A percentile compares a stretch with the other conserved stretches of the same genome.
Conservation (phyloP, 2,113 vertebrate species). For the Hymenochirus boettgeri region DNA sequence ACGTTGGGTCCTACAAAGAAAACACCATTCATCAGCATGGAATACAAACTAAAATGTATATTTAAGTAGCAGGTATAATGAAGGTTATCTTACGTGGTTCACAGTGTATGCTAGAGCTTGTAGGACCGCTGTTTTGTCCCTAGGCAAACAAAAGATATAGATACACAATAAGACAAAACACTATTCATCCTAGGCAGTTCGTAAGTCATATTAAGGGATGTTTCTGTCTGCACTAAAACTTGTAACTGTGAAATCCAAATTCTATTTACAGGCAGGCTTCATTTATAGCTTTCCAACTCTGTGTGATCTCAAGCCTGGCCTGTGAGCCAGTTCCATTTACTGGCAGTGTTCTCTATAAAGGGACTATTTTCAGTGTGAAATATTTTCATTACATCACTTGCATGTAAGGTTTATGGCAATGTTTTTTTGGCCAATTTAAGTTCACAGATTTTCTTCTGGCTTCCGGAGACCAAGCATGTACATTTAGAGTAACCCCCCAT, state of each 20-base stretch:
- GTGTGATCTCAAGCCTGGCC: no score
- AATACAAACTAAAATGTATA: not conserved
- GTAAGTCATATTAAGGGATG: not conserved
- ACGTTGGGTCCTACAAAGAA: constrained; percentile 76
- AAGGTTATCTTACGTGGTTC: constrained; percentile 67
- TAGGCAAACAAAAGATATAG: constrained; percentile 47
- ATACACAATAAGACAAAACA: no score
- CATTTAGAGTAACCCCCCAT: no score
- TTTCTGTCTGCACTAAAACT: not conserved
- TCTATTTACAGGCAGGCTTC: not conserved
- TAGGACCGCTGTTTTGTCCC: constrained; percentile 83
- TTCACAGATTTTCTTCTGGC: no score
- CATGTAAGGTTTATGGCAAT: no score
- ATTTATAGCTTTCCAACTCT: no score
- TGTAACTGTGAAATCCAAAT: not conserved
- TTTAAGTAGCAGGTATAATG: not conserved
- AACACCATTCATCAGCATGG: not conserved
- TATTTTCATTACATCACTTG: no score
- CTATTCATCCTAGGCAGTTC: not conserved
- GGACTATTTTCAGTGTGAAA: no score
- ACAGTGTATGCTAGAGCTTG: constrained; percentile 79
- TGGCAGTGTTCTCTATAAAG: no score
- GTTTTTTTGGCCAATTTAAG: no score
- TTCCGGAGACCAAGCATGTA: no score
- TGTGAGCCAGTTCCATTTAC: no score